These are phyloP conservation scores for Sinocyclocheilus anophthalmus DNA, from an alignment of 2,113 vertebrate species.

Conservation along the genomic window DNA sequence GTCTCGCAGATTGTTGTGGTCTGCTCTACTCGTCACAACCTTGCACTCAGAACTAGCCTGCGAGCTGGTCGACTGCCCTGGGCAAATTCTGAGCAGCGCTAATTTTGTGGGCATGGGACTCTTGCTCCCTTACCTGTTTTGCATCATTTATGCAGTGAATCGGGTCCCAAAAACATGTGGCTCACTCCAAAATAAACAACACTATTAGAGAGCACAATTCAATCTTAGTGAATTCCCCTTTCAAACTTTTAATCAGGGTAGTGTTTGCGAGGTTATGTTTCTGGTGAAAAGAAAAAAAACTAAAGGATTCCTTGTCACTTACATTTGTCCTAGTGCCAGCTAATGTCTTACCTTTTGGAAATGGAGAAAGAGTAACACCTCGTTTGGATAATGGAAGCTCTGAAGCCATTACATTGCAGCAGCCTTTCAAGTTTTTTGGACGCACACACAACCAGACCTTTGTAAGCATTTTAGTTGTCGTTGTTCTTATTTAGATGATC, in stretches of 20 bases:
- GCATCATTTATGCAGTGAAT: background rate
- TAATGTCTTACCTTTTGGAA: background rate
- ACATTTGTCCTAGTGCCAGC: background rate
- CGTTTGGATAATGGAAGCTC: conserved; percentile 10
- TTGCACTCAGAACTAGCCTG: background rate
- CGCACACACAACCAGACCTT: background rate
- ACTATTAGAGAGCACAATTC: background rate
- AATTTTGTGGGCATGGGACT: background rate
- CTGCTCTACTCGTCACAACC: background rate
- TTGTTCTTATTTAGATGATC: too few species aligned
- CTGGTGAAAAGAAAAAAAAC: background rate
- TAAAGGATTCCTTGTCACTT: background rate
- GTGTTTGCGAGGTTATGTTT: background rate
- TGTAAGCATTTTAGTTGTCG: background rate
- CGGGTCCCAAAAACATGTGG: background rate
- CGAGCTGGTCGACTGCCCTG: rapidly evolving
- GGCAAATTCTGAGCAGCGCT: background rate
- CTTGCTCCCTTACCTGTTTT: background rate
- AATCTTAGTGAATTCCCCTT: background rate
- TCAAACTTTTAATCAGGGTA: too few species aligned
- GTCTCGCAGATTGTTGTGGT: background rate
- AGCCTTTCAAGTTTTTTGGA: conserved; percentile 6
- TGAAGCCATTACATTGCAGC: background rate
- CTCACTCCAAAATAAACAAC: background rate
- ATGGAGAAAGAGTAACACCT: background rate